Evolutionary conservation across 1,140 invertebrate species (phyloP).

Genomic region (Camponotus pennsylvanicus): DNA sequence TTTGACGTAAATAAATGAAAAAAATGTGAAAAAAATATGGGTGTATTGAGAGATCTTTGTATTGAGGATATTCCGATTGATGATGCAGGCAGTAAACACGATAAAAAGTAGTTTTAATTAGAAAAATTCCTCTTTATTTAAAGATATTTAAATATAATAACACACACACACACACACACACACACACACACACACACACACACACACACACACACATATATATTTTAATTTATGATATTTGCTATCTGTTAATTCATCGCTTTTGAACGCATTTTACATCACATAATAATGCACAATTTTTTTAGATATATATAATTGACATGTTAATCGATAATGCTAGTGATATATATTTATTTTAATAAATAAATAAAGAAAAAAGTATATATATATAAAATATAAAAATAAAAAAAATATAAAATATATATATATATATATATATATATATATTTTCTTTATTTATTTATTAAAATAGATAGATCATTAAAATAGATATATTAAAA

Average conservation of each 20-base stretch:
- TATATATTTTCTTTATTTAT: no score
- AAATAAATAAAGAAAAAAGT: no score
- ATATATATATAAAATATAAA: no score
- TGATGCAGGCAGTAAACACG: neutral
- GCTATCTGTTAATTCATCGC: neutral
- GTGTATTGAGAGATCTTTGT: neutral
- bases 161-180: no score
- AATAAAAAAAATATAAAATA: no score
- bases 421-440: no score
- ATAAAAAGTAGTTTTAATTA: constrained; percentile 5
- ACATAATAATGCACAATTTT: neutral
- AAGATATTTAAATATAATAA: constrained; percentile 14
- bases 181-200: no score
- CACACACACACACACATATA: no score
- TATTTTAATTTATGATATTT: neutral
- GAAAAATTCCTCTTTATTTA: neutral
- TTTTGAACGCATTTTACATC: neutral
- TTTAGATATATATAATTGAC: neutral
- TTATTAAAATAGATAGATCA: no score
- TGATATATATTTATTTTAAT: no score
- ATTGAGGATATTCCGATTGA: neutral
- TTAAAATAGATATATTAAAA: constrained; percentile 6
- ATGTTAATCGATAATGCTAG: neutral
- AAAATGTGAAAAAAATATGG: constrained; percentile 48
- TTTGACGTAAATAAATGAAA: constrained; percentile 20